These are phyloP conservation scores for Pedicia rivosa DNA, from an alignment of 2,888 invertebrate genomes.

Conservation along the genomic window DNA sequence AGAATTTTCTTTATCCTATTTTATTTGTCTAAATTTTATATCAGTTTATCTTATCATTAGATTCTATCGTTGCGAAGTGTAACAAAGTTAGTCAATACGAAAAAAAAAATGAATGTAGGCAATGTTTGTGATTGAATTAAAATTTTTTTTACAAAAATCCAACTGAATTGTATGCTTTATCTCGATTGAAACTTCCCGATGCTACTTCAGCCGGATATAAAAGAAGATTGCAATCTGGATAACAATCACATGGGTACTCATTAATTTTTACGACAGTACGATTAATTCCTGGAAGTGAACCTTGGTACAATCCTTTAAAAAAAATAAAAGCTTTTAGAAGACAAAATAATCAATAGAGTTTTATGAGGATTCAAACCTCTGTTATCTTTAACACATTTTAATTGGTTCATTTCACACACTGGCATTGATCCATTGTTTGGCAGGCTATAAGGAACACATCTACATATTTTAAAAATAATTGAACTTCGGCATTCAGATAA, in stretches of 20 bases:
- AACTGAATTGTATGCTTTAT: constrained; percentile 30
- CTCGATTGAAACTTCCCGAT: constrained; percentile 35
- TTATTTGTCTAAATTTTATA: too few relatives aligned
- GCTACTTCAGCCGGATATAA: constrained; percentile 49
- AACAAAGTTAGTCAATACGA: too few relatives aligned
- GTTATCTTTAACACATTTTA: constrained; percentile 20
- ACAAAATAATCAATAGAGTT: too few relatives aligned
- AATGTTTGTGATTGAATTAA: too few relatives aligned
- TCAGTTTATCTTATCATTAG: too few relatives aligned
- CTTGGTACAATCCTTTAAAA: constrained; percentile 13
- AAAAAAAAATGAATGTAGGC: too few relatives aligned
- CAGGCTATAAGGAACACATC: constrained; percentile 43
- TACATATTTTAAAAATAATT: constrained; percentile 33
- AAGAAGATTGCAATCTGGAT: constrained; percentile 46
- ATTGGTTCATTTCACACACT: constrained; percentile 18
- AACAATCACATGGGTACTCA: constrained; percentile 32
- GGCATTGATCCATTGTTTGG: constrained; percentile 26
- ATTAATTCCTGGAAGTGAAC: constrained; percentile 29
- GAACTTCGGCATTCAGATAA: constrained; percentile 39
- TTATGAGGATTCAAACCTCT: too few relatives aligned
- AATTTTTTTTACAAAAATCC: constrained; percentile 33
- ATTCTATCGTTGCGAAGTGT: neutral
- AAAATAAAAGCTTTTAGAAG: too few relatives aligned
- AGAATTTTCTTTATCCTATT: too few relatives aligned
- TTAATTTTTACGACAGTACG: constrained; percentile 8